Evolutionary conservation across 2,888 invertebrate species (phyloP).

Genomic region (Crepidodera aurea): DNA sequence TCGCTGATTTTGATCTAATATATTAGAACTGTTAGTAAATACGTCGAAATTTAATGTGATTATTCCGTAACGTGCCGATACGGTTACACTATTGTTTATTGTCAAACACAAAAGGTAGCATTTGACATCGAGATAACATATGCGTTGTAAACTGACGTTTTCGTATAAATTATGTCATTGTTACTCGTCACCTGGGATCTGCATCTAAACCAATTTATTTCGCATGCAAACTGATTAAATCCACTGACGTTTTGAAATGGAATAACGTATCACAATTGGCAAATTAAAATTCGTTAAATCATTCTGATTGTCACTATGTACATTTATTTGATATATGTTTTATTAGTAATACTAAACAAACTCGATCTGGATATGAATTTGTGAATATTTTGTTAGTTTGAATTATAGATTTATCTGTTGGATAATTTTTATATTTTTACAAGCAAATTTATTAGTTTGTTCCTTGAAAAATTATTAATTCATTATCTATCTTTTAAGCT

Average conservation of each 20-base stretch:
- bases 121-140: constrained; percentile 52
- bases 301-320: constrained; percentile 33
- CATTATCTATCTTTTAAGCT: no score
- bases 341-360: background rate
- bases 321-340: constrained; percentile 23
- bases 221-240: constrained; percentile 38
- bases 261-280: constrained; percentile 40
- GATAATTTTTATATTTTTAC: background rate
- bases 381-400: background rate
- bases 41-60: constrained; percentile 24
- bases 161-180: constrained; percentile 49
- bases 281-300: constrained; percentile 43
- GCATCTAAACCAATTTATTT: constrained; percentile 39
- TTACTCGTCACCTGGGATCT: constrained; percentile 49
- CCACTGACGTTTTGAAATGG: constrained; percentile 38
- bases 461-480: no score
- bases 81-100: constrained; percentile 52
- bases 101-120: constrained; percentile 53
- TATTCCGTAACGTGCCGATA: constrained; percentile 17
- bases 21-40: constrained; percentile 27
- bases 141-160: constrained; percentile 49
- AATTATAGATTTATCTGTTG: background rate
- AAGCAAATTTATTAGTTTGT: no score
- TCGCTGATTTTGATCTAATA: constrained; percentile 21
- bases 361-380: background rate